A percentile compares a stretch with the other conserved stretches of the same genome.
phyloP scores from a whole-genome alignment of 2,888 invertebrate genomes.

The Gibbula magus region DNA sequence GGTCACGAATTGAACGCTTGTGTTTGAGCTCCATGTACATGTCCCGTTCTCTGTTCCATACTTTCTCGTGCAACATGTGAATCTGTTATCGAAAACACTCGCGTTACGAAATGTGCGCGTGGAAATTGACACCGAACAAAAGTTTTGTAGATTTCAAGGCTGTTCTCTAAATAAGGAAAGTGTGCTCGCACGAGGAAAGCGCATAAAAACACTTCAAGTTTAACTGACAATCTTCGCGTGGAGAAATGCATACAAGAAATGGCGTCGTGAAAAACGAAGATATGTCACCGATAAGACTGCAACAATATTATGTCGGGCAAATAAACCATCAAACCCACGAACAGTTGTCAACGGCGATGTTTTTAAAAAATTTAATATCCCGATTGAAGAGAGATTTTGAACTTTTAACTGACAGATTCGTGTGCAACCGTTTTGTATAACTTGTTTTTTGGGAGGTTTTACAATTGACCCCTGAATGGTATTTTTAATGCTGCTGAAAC shows the following conservation, averaged over 20 bases:
- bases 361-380: background rate
- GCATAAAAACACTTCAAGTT: no score
- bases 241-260: background rate
- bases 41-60: background rate
- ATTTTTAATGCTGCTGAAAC: no score
- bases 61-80: slow-evolving; percentile 6
- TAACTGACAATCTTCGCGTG: background rate
- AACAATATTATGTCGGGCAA: slow-evolving; percentile 16
- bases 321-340: slow-evolving; percentile 1
- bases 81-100: slow-evolving; percentile 17
- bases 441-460: no score
- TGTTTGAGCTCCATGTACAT: background rate
- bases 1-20: no score
- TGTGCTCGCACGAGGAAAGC: background rate
- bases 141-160: slow-evolving; percentile 12
- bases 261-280: background rate
- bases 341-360: slow-evolving; percentile 5
- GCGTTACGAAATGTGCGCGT: slow-evolving; percentile 14
- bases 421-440: no score
- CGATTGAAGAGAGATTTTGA: background rate
- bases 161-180: slow-evolving; percentile 19
- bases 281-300: slow-evolving; percentile 9
- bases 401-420: background rate
- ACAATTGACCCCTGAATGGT: no score
- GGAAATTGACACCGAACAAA: slow-evolving; percentile 21